Percentiles rank a stretch among this genome's conserved stretches.
Conservation (phyloP, 2,113 vertebrate genomes). For the Mormyrus iriodes region DNA sequence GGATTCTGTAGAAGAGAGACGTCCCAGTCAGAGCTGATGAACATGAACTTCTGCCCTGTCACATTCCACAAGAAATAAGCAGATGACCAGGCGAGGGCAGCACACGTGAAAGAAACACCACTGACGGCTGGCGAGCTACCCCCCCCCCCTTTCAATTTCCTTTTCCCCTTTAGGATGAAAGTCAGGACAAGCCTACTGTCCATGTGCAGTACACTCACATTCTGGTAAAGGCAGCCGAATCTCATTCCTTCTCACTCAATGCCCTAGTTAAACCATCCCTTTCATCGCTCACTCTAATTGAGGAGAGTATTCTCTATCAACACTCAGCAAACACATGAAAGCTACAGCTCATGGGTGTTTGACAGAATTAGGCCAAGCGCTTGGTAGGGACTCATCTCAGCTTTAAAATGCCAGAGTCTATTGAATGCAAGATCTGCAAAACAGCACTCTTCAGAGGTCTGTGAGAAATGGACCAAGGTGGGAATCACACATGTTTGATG, state of each 20-base stretch:
- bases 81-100: background rate
- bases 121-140: background rate
- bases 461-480: background rate
- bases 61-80: background rate
- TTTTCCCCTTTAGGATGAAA: background rate
- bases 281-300: background rate
- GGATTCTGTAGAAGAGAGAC: background rate
- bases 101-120: background rate
- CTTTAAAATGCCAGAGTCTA: background rate
- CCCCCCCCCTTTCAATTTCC: background rate
- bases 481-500: conserved; percentile 66
- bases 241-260: background rate
- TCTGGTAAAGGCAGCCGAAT: background rate
- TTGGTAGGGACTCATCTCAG: background rate
- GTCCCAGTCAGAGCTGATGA: background rate
- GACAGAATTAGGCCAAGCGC: background rate
- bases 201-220: background rate
- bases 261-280: background rate
- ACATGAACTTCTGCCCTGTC: background rate
- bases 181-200: background rate
- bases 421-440: background rate
- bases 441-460: background rate
- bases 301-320: background rate
- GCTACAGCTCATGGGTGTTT: background rate
- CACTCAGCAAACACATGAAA: conserved; percentile 9